These are phyloP conservation scores for Asbolus verrucosus DNA, from an alignment of 1,140 invertebrate genomes.

Conservation along the genomic window DNA sequence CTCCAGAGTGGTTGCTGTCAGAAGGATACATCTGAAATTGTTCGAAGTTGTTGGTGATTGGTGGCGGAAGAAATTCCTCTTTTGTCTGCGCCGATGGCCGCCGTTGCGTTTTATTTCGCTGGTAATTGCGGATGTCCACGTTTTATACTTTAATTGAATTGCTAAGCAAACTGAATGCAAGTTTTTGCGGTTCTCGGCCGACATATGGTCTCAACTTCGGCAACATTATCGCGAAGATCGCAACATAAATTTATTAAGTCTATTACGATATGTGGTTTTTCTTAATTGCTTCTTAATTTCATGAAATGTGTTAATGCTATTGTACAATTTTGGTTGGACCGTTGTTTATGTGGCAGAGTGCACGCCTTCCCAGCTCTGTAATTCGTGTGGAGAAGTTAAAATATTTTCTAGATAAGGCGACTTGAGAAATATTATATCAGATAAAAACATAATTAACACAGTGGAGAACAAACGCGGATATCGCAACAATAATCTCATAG, in stretches of 20 bases:
- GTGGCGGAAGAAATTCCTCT: conserved; percentile 12
- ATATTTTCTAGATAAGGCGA: conserved; percentile 29
- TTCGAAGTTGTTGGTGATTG: not conserved
- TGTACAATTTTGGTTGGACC: not conserved
- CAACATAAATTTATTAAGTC: conserved; percentile 23
- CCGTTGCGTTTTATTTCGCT: conserved; percentile 33
- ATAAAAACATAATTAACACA: conserved; percentile 37
- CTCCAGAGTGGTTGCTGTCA: too few relatives aligned
- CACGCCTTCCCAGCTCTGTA: conserved; percentile 3
- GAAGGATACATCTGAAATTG: not conserved
- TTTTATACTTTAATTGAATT: conserved; percentile 40
- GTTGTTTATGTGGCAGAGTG: conserved; percentile 2
- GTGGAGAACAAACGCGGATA: conserved; percentile 36
- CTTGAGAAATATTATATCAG: conserved; percentile 31
- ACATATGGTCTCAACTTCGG: conserved; percentile 9
- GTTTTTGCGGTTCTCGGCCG: conserved; percentile 22
- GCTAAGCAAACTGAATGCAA: conserved; percentile 34
- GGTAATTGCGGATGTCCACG: conserved; percentile 36
- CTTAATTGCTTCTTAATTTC: conserved; percentile 22
- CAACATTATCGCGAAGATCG: conserved; percentile 10
- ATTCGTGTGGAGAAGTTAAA: conserved; percentile 31
- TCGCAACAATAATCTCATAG: conserved; percentile 30
- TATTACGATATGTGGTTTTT: conserved; percentile 8
- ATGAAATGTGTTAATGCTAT: conserved; percentile 1
- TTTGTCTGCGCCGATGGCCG: not conserved